phyloP scores from a whole-genome alignment of 2,888 invertebrate genomes.

The Scaptomyza cyrtandrae region DNA sequence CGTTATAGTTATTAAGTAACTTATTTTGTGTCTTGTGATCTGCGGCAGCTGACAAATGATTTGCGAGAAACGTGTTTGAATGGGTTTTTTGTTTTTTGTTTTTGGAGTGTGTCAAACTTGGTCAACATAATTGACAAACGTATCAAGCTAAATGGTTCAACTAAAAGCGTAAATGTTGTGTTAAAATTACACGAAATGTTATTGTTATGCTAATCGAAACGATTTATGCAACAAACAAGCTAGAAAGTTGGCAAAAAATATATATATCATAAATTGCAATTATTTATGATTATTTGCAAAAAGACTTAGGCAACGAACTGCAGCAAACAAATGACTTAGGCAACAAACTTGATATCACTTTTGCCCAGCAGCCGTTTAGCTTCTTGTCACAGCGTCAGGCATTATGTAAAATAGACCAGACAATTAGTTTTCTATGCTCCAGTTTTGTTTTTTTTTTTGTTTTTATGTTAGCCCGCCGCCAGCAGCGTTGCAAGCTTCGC shows the following conservation, averaged over 20 bases:
- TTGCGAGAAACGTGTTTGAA: conserved; percentile 44
- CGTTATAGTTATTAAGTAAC: conserved; percentile 71
- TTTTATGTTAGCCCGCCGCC: neutral
- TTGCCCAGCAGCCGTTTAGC: conserved; percentile 30
- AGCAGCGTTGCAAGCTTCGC: conserved; percentile 9
- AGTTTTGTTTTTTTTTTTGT: conserved; percentile 59
- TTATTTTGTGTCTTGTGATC: conserved; percentile 33
- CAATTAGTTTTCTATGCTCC: conserved; percentile 84
- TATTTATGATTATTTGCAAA: conserved; percentile 14
- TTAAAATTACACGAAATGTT: neutral
- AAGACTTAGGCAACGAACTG: conserved; percentile 38
- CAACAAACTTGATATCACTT: conserved; percentile 62
- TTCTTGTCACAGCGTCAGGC: conserved; percentile 33
- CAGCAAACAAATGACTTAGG: conserved; percentile 69
- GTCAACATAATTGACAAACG: conserved; percentile 18
- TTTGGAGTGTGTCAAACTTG: conserved; percentile 30
- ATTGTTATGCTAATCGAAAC: neutral
- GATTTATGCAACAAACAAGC: conserved; percentile 15
- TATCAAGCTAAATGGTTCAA: conserved; percentile 2
- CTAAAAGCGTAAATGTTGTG: conserved; percentile 10
- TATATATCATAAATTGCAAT: neutral
- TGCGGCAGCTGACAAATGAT: conserved; percentile 31
- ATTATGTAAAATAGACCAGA: conserved; percentile 82
- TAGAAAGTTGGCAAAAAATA: neutral
- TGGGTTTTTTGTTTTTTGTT: neutral